These are phyloP conservation scores for Heterohyrax brucei DNA, from an alignment of 2,797 vertebrate genomes.

Conservation along the genomic window DNA sequence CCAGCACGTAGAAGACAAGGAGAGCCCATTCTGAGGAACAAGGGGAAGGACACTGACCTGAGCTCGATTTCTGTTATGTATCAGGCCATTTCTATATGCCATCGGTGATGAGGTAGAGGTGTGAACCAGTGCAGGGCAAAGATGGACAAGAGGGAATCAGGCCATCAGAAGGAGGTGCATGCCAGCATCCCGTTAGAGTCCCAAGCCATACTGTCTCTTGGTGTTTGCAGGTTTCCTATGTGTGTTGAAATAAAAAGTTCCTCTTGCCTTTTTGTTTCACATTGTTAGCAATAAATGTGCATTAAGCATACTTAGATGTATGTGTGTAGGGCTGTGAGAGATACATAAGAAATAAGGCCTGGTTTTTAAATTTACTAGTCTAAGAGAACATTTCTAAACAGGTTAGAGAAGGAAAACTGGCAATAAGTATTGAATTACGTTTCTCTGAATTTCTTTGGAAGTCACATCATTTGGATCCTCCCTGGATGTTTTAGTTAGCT, in stretches of 20 bases:
- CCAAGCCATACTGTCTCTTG: not conserved
- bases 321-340: not conserved
- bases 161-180: not conserved
- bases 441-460: slow-evolving; percentile 6
- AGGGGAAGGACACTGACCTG: not conserved
- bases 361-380: not conserved
- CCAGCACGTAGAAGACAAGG: not conserved
- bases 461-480: not conserved
- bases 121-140: not conserved
- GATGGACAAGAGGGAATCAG: too few relatives aligned
- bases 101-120: not conserved
- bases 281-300: not conserved
- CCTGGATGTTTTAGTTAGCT: too few relatives aligned
- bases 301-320: not conserved
- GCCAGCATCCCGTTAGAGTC: not conserved
- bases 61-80: not conserved
- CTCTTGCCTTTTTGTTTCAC: not conserved
- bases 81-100: too few relatives aligned
- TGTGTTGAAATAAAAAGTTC: not conserved
- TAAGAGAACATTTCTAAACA: not conserved
- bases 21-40: not conserved
- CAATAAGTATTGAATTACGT: not conserved
- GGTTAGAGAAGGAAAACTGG: not conserved
- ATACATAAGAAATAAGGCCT: not conserved
- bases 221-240: not conserved